Conservation (phyloP, 2,113 vertebrate species). For the Pseudorectes ferrugineus region DNA sequence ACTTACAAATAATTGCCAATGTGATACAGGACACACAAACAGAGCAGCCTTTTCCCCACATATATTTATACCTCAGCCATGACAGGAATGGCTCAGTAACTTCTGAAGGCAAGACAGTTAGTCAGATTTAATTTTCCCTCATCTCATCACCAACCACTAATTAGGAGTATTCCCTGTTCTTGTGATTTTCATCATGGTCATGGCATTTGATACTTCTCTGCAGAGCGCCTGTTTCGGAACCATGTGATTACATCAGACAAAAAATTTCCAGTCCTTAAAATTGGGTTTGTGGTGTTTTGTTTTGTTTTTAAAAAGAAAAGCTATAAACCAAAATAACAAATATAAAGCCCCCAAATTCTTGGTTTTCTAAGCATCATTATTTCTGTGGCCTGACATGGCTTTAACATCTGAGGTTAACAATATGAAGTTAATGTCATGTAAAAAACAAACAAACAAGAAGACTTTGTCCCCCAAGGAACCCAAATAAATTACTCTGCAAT, state of each 20-base stretch:
- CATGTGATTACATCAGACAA: neutral
- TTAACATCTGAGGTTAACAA: neutral
- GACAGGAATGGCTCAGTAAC: neutral
- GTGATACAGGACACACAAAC: neutral
- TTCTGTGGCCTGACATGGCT: neutral
- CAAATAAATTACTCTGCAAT: neutral
- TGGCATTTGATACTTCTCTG: neutral
- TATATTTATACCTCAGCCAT: neutral
- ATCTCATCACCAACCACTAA: neutral
- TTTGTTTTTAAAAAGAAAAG: neutral
- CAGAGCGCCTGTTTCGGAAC: neutral
- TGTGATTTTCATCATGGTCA: constrained; percentile 1
- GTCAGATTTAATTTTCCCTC: neutral
- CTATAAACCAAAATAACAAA: neutral
- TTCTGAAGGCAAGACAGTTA: neutral
- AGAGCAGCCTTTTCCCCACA: neutral
- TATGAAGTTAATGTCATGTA: neutral
- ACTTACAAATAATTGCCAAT: neutral
- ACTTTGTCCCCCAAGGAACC: neutral
- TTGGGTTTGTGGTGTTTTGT: neutral
- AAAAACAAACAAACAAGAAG: neutral
- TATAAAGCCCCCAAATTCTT: neutral
- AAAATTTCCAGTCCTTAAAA: neutral
- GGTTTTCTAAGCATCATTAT: neutral
- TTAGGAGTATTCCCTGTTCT: neutral